Evolutionary conservation across 35 echinoderm and acorn worm genomes (phyloP), one percentile per base, ranked within the genome.

Genomic region (Heliocidaris tuberculata): DNA sequence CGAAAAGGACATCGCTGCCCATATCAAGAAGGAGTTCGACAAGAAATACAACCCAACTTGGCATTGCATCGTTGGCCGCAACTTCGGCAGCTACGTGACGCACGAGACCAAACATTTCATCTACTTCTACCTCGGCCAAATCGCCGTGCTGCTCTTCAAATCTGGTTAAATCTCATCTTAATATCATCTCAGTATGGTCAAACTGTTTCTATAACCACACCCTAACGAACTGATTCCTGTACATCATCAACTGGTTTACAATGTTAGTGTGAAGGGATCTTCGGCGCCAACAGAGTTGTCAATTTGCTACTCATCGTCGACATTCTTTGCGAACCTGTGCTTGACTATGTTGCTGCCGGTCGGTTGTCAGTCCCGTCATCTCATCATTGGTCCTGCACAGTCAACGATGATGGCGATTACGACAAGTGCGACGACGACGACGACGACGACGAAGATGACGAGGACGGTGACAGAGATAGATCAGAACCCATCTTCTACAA

Each of bases 101-200:
- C 98, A 99, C 96, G 98, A 99, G 88, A 97, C 98, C 10, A 99
- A 99, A 90, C 98, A 99, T 89, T 99, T 99, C 94, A 99, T 99
- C 86, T 99, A 99, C 95, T 99, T 97, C 92, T 99, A 97, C 86
- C 96, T 99, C 31, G 98, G 98, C 7, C 98, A 99, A 56, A 96
- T 97, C 50, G 98, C 98, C 30, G 88, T 99, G 48, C 50, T 99
- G 85, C 94, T 97, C 15, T 99, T 99, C 96, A 99, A 99, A 86
- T 99, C 98, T 86, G 97, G 96, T 92, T 99, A 96, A 61, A 92
- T 32, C 48, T 56, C 85, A 24, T 29, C 85, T 86, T 42, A 15
- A 56, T n/a, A 78, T 78, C 27, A 42, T 42, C 35, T 42, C 35
- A 42, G 35, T 1, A 42, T 42, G 35, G 35, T 42, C 3, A 78